Percentiles rank a stretch among this genome's conserved stretches.
Conservation (phyloP, 1,140 invertebrate genomes). For the Aphelenchoides fujianensis region DNA sequence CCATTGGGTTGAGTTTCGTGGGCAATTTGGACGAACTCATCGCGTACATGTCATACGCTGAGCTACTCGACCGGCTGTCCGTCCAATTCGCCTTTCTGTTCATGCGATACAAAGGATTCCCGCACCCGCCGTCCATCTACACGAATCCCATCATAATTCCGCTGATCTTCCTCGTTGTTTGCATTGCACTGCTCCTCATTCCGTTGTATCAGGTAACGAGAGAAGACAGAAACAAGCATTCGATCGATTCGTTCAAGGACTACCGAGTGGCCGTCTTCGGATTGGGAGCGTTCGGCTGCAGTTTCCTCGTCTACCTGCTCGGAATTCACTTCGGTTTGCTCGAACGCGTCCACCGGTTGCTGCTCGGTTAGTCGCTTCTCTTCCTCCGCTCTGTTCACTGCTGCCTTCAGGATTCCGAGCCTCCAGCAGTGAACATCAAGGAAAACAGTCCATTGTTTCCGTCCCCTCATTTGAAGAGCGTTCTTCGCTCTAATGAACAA, state of each 20-base stretch:
- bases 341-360: too few relatives aligned
- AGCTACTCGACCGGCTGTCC: constrained; percentile 17
- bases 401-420: too few relatives aligned
- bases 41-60: constrained; percentile 30
- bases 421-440: too few relatives aligned
- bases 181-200: constrained; percentile 23
- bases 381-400: too few relatives aligned
- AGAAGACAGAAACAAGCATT: not conserved
- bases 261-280: not conserved
- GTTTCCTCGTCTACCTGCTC: constrained; percentile 4
- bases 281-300: not conserved
- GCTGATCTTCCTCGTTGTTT: constrained; percentile 32
- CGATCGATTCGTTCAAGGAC: not conserved
- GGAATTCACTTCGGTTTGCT: too few relatives aligned
- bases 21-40: constrained; percentile 27
- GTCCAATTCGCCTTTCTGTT: constrained; percentile 35
- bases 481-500: too few relatives aligned
- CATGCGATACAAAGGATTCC: constrained; percentile 35
- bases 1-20: constrained; percentile 22
- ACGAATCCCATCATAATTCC: constrained; percentile 32
- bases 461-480: too few relatives aligned
- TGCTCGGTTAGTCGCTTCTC: too few relatives aligned
- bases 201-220: constrained; percentile 26
- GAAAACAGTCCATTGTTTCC: too few relatives aligned
- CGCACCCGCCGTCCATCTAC: constrained; percentile 15